Evolutionary conservation across 2,113 vertebrate species (phyloP).

Genomic region (Oxygymnocypris stewartii): DNA sequence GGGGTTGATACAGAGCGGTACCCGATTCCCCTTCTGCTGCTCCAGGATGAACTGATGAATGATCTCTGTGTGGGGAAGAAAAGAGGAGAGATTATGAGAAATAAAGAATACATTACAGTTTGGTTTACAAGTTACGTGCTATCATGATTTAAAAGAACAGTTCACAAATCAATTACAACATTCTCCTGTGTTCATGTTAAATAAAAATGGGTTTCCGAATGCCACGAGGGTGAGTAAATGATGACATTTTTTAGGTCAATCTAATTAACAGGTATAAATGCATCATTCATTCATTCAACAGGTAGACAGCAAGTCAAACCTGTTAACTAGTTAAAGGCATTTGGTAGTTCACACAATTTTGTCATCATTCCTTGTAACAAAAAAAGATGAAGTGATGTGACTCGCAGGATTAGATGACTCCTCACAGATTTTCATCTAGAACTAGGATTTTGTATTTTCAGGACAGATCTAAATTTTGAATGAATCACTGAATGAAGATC

Average conservation of each 20-base stretch:
- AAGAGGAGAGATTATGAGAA: neutral
- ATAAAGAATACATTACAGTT: neutral
- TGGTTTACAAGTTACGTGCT: neutral
- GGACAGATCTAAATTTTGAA: neutral
- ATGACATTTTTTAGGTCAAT: neutral
- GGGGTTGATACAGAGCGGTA: slow-evolving; percentile 98
- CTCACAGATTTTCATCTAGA: neutral
- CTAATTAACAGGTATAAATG: neutral
- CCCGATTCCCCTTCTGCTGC: slow-evolving; percentile 97
- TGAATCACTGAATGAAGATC: neutral
- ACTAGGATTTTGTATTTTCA: neutral
- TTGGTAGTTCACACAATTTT: neutral
- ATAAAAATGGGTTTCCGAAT: neutral
- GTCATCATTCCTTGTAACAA: neutral
- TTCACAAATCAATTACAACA: neutral
- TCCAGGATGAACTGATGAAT: slow-evolving; percentile 99
- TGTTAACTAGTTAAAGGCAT: neutral
- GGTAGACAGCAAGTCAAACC: neutral
- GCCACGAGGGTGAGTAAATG: neutral
- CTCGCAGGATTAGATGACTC: neutral
- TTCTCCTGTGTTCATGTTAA: neutral
- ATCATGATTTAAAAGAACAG: neutral
- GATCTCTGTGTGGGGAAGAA: slow-evolving; percentile 82
- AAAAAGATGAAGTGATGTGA: neutral
- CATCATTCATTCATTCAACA: neutral